Base-by-base conservation (phyloP, 64 coral and sea anemone genomes). In the Pocillopora verrucosa region DNA sequence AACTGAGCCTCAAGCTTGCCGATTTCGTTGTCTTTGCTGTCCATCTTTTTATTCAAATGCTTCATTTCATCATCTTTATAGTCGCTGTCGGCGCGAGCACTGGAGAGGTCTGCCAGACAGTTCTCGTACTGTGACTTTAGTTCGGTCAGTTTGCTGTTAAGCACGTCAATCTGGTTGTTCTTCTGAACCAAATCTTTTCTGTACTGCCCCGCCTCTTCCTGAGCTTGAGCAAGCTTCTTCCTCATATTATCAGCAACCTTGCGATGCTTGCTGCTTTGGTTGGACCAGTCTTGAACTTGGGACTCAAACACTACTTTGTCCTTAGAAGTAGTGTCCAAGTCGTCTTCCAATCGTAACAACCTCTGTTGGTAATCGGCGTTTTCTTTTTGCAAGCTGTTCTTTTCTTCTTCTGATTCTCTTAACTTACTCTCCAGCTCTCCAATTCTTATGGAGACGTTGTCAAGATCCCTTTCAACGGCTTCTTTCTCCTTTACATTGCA, bases 401-500 rank as follows among this genome's bases (percentile, higher is more conserved):
- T 84, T 11, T 92, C 76, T 69, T 87, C 76, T 24, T 92, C 90
- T 7, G 83, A 92, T 73, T 86, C 83, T 24, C 22, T 65, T 2
- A 92, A 68, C 65, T 92, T 92, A 19, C 82, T 77, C 82, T 92
- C 90, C 26, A 92, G 41, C 76, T 92, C 83, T 0, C 61, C 56
- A 13, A 92, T 65, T 73, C 36, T 92, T 7, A 36, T 62, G 56
- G 38, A 38, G 38, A 72, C 41, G 4, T 59, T 56, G n/a, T 72
- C 80, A 15, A 82, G 19, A 20, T 92, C 90, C 14, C 17, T 73
- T 36, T 75, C 75, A 13, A 73, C 73, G 15, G 65, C 36, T 6
- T 92, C 90, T 36, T 87, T 92, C 61, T 92, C 90, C 5, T 92
- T 77, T 87, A 80, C 75, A 80, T 63, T 92, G 75, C 72, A 56